Evolutionary conservation across 64 coral and sea anemone species (phyloP), one percentile per base, ranked within the genome.

Genomic region (Astreopora myriophthalma): DNA sequence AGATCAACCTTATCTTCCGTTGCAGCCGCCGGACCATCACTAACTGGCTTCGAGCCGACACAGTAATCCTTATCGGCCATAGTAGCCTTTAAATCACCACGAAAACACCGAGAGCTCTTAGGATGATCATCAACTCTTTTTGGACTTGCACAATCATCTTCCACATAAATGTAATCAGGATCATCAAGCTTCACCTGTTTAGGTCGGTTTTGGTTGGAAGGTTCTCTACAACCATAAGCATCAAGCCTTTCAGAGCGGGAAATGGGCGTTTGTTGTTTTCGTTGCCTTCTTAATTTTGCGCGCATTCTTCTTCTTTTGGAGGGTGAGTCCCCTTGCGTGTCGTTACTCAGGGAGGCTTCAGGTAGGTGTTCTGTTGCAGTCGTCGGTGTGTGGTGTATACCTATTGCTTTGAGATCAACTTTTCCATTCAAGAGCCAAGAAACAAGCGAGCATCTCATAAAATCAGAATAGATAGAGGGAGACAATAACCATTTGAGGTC

Each of bases 381-480:
- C 23, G 24, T 44, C 38, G 38, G 75, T 48, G 48, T 44, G 39
- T 42, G 76, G 42, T 29, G 22, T 26, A 79, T 79, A 26, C 83
- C 83, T 23, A 86, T 44, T 22, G 63, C 23, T 38, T 63, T 8
- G 33, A 86, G 66, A 86, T 63, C 30, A 39, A 86, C 66, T 23
- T 63, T 73, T 52, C 33, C 39, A 34, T 29, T 74, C n/a, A 87
- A 11, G 27, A 87, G 85, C 85, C 85, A 75, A 33, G 85, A 87
- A 34, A 73, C 51, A 48, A 87, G 16, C 17, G 48, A 34, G 48
- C 71, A 72, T 19, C 85, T 72, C 26, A 61, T 49, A 22, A 72
- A 87, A 58, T 87, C 85, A 20, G 85, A 52, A 34, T 87, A 34
- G 1, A 30, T 73, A 51, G 85, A 74, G 9, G 85, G 85, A 73